Conservation (phyloP, 2,888 invertebrate genomes). For the Macrosiphum euphorbiae region DNA sequence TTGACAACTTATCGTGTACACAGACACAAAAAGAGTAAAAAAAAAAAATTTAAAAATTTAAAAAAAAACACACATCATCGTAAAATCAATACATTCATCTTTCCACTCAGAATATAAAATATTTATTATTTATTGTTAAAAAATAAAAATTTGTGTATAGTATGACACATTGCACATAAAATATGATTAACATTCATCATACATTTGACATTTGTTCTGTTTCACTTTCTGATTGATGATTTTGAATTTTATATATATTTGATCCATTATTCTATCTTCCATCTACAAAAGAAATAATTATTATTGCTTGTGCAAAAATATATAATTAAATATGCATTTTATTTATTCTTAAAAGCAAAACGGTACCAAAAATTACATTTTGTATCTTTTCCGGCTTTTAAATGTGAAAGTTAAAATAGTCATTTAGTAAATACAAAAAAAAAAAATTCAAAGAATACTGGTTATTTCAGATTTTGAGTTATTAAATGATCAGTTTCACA, state of each 20-base stretch:
- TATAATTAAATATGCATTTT: background rate
- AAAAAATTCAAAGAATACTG: background rate
- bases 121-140: too few relatives aligned
- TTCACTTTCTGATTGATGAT: slow-evolving; percentile 36
- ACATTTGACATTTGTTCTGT: background rate
- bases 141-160: background rate
- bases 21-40: too few relatives aligned
- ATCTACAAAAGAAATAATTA: slow-evolving; percentile 20
- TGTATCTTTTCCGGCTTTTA: background rate
- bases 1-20: too few relatives aligned
- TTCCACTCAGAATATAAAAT: too few relatives aligned
- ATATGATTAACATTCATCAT: slow-evolving; percentile 59
- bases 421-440: background rate
- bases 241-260: background rate
- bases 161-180: slow-evolving; percentile 60
- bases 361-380: background rate
- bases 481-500: background rate
- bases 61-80: too few relatives aligned
- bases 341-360: background rate
- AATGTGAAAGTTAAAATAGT: background rate
- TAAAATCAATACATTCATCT: too few relatives aligned
- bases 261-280: background rate
- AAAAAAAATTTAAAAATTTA: too few relatives aligned
- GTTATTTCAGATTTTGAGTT: background rate
- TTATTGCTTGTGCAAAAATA: background rate